These are phyloP conservation scores for Ispidina lecontei DNA, from an alignment of 2,797 vertebrate genomes.

Conservation along the genomic window DNA sequence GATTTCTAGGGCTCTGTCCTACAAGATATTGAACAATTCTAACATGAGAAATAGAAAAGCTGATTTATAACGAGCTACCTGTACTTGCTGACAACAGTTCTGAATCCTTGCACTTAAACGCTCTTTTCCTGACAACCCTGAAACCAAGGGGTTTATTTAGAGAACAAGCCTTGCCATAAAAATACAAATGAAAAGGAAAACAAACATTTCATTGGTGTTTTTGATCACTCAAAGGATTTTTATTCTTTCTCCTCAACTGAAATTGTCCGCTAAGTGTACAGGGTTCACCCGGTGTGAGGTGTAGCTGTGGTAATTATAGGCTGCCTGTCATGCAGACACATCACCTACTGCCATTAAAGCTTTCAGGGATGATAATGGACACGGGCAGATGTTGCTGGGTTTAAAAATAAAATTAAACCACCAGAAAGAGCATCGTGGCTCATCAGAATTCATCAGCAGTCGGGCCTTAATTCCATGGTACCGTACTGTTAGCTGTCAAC, in stretches of 20 bases:
- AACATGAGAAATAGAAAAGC: background rate
- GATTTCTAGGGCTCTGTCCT: background rate
- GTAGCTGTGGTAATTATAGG: background rate
- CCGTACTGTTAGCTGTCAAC: constrained; percentile 78
- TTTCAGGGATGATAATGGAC: background rate
- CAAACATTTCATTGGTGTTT: background rate
- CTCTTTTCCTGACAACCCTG: background rate
- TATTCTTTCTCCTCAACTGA: background rate
- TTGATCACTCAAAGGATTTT: background rate
- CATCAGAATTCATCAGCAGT: constrained; percentile 67
- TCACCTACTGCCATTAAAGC: background rate
- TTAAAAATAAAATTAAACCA: constrained; percentile 53
- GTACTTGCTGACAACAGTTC: background rate
- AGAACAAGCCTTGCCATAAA: background rate
- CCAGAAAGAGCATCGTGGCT: constrained; percentile 26
- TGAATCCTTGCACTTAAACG: background rate
- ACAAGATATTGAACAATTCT: background rate
- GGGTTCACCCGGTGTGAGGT: background rate
- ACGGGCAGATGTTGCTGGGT: background rate
- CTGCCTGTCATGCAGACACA: background rate
- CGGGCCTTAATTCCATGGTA: constrained; percentile 63
- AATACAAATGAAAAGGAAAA: background rate
- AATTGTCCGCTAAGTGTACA: background rate
- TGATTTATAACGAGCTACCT: background rate
- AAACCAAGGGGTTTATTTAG: background rate